These are phyloP conservation scores for Marronus borbonicus DNA, from an alignment of 2,888 invertebrate genomes.

Conservation along the genomic window DNA sequence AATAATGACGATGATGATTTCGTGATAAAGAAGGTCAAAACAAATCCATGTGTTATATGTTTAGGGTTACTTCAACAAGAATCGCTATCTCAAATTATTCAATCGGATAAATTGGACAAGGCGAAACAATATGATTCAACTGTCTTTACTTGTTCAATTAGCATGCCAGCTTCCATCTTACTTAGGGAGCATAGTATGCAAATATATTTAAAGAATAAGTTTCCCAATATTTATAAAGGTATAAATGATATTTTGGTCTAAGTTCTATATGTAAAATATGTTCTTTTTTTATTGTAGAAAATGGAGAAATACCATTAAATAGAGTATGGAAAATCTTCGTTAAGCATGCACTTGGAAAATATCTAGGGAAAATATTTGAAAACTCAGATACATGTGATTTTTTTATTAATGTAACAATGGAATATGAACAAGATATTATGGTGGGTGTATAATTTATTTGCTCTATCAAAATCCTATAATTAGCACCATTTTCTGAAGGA, in stretches of 20 bases:
- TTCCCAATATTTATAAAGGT: constrained; percentile 72
- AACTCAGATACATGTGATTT: constrained; percentile 75
- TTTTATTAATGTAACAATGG: constrained; percentile 75
- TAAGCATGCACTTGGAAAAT: constrained; percentile 74
- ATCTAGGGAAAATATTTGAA: constrained; percentile 74
- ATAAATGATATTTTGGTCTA: constrained; percentile 26
- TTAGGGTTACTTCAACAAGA: constrained; percentile 80
- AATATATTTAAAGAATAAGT: constrained; percentile 74
- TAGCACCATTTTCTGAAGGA: constrained; percentile 64
- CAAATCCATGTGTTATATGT: constrained; percentile 78
- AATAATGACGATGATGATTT: constrained; percentile 20
- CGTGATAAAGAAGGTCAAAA: constrained; percentile 70
- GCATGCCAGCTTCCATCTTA: constrained; percentile 79
- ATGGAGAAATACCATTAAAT: constrained; percentile 76
- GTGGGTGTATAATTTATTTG: constrained; percentile 54
- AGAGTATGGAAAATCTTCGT: constrained; percentile 87
- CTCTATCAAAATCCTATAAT: not conserved
- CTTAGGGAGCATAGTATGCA: constrained; percentile 80
- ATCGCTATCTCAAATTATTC: constrained; percentile 72
- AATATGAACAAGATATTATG: constrained; percentile 72
- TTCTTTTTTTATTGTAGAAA: constrained; percentile 45
- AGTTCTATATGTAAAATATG: not conserved
- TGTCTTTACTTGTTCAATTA: constrained; percentile 80
- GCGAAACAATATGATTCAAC: constrained; percentile 76
- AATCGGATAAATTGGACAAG: constrained; percentile 72